Conservation (phyloP, 2,888 invertebrate genomes). For the Platerodrilus igneus region DNA sequence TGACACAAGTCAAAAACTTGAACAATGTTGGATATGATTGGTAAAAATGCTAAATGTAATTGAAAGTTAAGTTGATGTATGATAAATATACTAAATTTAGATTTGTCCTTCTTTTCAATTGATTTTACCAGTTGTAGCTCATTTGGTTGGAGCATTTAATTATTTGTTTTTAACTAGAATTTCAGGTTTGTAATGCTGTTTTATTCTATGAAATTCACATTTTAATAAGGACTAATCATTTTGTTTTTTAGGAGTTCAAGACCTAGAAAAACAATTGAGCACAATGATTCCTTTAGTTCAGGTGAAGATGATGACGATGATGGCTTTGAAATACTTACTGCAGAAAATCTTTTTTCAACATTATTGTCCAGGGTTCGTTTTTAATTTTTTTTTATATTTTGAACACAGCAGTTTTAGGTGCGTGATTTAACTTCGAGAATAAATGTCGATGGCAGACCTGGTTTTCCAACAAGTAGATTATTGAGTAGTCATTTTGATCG, state of each 20-base stretch:
- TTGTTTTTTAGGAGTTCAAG: slow-evolving; percentile 58
- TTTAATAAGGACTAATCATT: slow-evolving; percentile 9
- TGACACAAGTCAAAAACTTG: no score
- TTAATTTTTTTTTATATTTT: slow-evolving; percentile 3
- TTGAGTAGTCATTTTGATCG: slow-evolving; percentile 52
- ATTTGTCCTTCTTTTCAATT: no score
- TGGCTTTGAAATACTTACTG: slow-evolving; percentile 85
- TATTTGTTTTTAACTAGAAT: no score
- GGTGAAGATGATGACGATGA: slow-evolving; percentile 86
- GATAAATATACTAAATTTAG: no score
- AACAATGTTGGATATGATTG: no score
- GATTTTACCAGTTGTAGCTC: no score
- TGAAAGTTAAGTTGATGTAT: no score
- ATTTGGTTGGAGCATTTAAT: no score
- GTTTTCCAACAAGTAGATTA: slow-evolving; percentile 60
- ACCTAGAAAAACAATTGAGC: slow-evolving; percentile 62
- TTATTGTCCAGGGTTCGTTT: slow-evolving; percentile 69
- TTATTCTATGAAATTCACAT: no score
- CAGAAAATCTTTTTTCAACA: slow-evolving; percentile 86
- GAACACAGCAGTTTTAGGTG: slow-evolving; percentile 52
- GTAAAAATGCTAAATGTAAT: no score
- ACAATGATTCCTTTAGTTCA: slow-evolving; percentile 82
- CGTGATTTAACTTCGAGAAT: slow-evolving; percentile 78
- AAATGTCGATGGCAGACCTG: slow-evolving; percentile 71
- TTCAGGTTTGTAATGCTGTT: no score